These are phyloP conservation scores for Melitaea cinxia DNA, from an alignment of 1,140 invertebrate genomes.

Conservation along the genomic window DNA sequence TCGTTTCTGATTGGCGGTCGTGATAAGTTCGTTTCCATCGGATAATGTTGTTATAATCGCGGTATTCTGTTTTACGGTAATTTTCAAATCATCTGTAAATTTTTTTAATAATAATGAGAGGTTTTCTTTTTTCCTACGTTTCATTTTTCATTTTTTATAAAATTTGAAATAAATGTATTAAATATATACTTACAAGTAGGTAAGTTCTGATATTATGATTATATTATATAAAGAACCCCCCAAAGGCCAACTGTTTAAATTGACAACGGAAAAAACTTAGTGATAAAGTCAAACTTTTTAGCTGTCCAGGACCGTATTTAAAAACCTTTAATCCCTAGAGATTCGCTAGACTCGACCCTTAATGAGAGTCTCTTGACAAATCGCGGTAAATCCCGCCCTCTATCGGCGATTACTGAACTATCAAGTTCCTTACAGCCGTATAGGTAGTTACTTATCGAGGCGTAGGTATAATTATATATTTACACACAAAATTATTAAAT, in stretches of 20 bases:
- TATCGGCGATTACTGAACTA: constrained; percentile 68
- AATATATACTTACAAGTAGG: background rate
- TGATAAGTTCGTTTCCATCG: constrained; percentile 79
- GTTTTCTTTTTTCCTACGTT: background rate
- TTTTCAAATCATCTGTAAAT: constrained; percentile 30
- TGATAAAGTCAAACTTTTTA: constrained; percentile 30
- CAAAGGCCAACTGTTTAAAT: constrained; percentile 13
- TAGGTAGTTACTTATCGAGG: constrained; percentile 5
- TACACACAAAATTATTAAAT: background rate
- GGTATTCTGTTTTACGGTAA: constrained; percentile 37
- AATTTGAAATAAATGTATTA: background rate
- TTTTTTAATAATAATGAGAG: background rate
- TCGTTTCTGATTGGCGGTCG: constrained; percentile 79
- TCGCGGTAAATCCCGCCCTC: constrained; percentile 57
- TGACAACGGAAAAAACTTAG: constrained; percentile 16
- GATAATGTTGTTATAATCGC: constrained; percentile 76
- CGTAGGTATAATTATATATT: background rate
- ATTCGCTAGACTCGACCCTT: constrained; percentile 62
- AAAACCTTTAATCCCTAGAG: constrained; percentile 64
- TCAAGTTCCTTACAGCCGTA: constrained; percentile 48
- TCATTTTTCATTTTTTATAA: background rate
- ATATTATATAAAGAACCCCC: background rate
- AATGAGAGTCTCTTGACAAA: constrained; percentile 73
- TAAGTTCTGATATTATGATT: background rate
- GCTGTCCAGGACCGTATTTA: constrained; percentile 51